Evolutionary conservation across 1,140 invertebrate species (phyloP).

Genomic region (Pseudomyrmex pallidus): DNA sequence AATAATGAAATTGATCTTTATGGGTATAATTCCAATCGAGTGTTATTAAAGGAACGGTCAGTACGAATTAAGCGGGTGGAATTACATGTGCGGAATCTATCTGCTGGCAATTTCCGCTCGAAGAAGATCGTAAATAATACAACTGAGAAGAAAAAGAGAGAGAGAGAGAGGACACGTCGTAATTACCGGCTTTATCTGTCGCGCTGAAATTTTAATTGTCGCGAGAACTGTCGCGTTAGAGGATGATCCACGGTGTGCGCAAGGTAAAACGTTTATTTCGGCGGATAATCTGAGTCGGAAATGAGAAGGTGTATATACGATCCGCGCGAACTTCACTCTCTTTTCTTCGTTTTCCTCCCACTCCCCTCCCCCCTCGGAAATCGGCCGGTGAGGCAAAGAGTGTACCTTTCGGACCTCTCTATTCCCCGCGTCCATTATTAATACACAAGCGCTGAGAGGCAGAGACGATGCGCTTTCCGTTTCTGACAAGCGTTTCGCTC

Average conservation of each 20-base stretch:
- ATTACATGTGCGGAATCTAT: conserved; percentile 15
- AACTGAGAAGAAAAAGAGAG: neutral
- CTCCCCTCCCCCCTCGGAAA: neutral
- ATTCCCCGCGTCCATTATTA: conserved; percentile 59
- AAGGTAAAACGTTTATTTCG: conserved; percentile 65
- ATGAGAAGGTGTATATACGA: conserved; percentile 41
- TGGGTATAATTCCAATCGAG: neutral
- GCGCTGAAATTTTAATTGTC: conserved; percentile 48
- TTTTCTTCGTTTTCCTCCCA: too few relatives aligned
- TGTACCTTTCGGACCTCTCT: conserved; percentile 17
- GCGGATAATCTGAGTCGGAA: conserved; percentile 64
- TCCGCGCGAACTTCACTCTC: conserved; percentile 17
- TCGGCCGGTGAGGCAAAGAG: neutral
- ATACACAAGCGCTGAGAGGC: conserved; percentile 55
- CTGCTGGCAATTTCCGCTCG: conserved; percentile 31
- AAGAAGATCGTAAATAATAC: conserved; percentile 41
- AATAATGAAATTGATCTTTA: neutral
- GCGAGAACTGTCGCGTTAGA: conserved; percentile 23
- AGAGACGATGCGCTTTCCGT: conserved; percentile 23
- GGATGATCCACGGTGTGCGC: conserved; percentile 54
- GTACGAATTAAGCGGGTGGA: neutral
- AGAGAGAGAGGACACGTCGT: neutral
- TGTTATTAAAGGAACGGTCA: neutral
- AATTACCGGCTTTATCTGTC: conserved; percentile 41
- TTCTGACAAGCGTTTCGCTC: conserved; percentile 41